Conservation (phyloP, 2,888 invertebrate genomes). For the Chrysina gloriosa region DNA sequence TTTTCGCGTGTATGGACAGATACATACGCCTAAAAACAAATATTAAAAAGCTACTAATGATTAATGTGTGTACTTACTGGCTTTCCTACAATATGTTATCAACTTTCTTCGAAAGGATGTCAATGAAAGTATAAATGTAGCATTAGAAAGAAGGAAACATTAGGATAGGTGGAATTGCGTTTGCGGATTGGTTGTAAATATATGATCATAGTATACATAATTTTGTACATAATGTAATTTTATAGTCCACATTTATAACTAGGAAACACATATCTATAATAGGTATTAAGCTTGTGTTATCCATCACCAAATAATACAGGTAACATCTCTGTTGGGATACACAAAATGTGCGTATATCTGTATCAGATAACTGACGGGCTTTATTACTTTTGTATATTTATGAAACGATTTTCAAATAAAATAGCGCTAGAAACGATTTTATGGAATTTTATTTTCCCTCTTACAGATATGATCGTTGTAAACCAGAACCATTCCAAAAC, state of each 20-base stretch:
- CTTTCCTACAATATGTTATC: background rate
- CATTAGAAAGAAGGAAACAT: too few relatives aligned
- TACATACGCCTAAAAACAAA: too few relatives aligned
- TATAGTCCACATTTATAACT: background rate
- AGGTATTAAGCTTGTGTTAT: slow-evolving; percentile 5
- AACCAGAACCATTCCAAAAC: too few relatives aligned
- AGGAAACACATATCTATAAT: background rate
- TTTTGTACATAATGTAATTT: slow-evolving; percentile 2
- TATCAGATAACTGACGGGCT: slow-evolving; percentile 40
- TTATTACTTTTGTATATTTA: slow-evolving; percentile 38
- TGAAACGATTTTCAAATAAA: slow-evolving; percentile 35
- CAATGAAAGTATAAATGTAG: background rate
- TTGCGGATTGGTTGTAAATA: too few relatives aligned
- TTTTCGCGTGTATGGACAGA: too few relatives aligned
- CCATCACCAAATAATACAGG: background rate
- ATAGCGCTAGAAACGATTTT: background rate
- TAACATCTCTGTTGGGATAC: slow-evolving; percentile 6
- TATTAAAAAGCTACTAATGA: too few relatives aligned
- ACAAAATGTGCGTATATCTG: slow-evolving; percentile 41
- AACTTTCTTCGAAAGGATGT: background rate
- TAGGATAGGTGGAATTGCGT: too few relatives aligned
- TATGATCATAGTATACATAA: background rate
- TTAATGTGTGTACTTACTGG: too few relatives aligned
- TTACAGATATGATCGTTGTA: too few relatives aligned
- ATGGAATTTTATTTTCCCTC: too few relatives aligned